These are phyloP conservation scores for Microchrysa polita DNA, from an alignment of 2,888 invertebrate species.

Conservation along the genomic window DNA sequence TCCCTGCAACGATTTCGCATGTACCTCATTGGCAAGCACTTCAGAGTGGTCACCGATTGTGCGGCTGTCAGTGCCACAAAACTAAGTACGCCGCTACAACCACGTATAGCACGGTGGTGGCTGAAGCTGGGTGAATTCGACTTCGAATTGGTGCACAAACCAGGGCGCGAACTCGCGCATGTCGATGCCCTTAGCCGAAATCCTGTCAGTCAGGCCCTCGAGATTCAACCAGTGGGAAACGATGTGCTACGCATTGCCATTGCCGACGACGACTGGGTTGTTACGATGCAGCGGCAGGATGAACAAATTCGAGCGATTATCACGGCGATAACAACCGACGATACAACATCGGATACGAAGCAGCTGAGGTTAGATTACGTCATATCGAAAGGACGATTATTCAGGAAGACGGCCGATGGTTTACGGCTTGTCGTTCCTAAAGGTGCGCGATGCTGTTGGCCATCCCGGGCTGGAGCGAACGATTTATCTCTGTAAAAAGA, in stretches of 20 bases:
- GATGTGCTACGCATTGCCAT: not conserved
- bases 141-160: not conserved
- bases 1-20: constrained; percentile 6
- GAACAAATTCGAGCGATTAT: not conserved
- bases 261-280: constrained; percentile 3
- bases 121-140: not conserved
- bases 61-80: not conserved
- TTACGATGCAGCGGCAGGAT: constrained; percentile 26
- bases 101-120: not conserved
- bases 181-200: constrained; percentile 47
- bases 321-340: too few relatives aligned
- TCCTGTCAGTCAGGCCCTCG: constrained; percentile 16
- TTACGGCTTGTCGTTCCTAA: constrained; percentile 8
- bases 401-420: not conserved
- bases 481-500: not conserved
- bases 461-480: not conserved
- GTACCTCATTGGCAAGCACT: constrained; percentile 14
- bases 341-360: not conserved
- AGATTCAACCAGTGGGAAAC: constrained; percentile 31
- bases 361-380: not conserved
- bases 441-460: not conserved
- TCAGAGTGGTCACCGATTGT: constrained; percentile 12
- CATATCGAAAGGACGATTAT: not conserved
- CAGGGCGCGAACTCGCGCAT: constrained; percentile 46
- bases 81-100: not conserved